These are phyloP conservation scores for Magallana ariakensis DNA, from an alignment of 1,140 invertebrate species.

Conservation along the genomic window DNA sequence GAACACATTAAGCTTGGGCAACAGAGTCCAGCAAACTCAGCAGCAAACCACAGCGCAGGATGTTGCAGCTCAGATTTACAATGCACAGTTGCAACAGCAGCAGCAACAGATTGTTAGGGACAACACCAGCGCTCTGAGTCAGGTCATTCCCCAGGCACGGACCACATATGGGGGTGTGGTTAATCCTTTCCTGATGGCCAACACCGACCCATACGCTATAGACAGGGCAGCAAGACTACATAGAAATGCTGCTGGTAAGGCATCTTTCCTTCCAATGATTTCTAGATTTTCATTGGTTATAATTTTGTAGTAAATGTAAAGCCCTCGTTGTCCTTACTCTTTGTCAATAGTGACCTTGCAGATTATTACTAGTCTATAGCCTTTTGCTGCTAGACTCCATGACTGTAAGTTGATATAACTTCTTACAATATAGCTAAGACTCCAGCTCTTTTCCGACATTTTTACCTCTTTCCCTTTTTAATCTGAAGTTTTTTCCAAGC, in stretches of 20 bases:
- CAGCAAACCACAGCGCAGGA: constrained; percentile 57
- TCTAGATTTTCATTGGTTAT: no score
- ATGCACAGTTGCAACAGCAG: constrained; percentile 63
- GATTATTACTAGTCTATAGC: no score
- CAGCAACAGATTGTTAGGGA: constrained; percentile 57
- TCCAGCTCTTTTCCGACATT: no score
- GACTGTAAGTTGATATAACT: no score
- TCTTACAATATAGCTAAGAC: no score
- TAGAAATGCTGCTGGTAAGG: constrained; percentile 86
- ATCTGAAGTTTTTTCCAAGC: no score
- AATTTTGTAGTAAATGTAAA: no score
- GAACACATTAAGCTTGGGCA: constrained; percentile 60
- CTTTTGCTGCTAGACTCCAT: no score
- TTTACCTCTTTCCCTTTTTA: no score
- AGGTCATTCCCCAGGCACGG: constrained; percentile 46
- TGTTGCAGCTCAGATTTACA: constrained; percentile 64
- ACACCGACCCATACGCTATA: constrained; percentile 82
- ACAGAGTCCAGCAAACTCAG: constrained; percentile 38
- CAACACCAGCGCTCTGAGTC: constrained; percentile 47
- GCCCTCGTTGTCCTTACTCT: no score
- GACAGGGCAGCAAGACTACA: constrained; percentile 88
- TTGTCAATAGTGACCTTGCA: no score
- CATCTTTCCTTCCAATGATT: no score
- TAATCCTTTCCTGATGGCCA: constrained; percentile 74
- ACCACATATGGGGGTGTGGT: constrained; percentile 50